Conservation (phyloP, 2,888 invertebrate species). For the Cerceris rybyensis region DNA sequence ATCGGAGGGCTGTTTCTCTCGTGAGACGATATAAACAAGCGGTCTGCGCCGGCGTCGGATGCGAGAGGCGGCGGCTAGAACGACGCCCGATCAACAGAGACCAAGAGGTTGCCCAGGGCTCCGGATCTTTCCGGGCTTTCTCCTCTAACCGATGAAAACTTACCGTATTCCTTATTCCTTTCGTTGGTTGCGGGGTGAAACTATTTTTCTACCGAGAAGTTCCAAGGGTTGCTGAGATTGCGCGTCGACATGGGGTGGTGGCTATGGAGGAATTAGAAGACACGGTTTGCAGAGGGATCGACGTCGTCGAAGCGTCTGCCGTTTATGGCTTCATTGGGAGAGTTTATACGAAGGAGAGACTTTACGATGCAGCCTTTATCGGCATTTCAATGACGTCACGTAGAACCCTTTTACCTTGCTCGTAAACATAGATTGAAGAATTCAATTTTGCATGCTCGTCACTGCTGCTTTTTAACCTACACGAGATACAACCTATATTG, state of each 20-base stretch:
- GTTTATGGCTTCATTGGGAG: slow-evolving; percentile 26
- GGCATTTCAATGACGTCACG: slow-evolving; percentile 32
- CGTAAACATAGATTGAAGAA: too few species aligned
- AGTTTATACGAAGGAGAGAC: slow-evolving; percentile 1
- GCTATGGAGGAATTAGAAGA: too few species aligned
- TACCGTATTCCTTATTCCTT: neutral
- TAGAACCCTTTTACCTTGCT: slow-evolving; percentile 18
- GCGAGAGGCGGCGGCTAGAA: slow-evolving; percentile 57
- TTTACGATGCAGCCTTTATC: slow-evolving; percentile 33
- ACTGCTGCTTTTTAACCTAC: too few species aligned
- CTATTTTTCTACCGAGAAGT: neutral
- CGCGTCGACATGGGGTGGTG: too few species aligned
- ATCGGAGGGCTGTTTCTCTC: slow-evolving; percentile 34
- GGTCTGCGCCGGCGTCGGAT: slow-evolving; percentile 67
- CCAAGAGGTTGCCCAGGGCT: slow-evolving; percentile 40
- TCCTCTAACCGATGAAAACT: slow-evolving; percentile 4
- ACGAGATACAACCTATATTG: too few species aligned
- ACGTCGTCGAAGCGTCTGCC: slow-evolving; percentile 7
- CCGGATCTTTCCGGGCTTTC: slow-evolving; percentile 15
- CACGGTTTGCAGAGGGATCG: too few species aligned
- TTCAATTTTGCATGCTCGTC: too few species aligned
- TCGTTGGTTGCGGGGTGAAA: neutral
- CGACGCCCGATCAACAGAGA: slow-evolving; percentile 58
- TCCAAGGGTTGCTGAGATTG: too few species aligned
- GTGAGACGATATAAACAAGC: slow-evolving; percentile 75